Conservation (phyloP, 1,140 invertebrate species). For the Trichonephila clavata region DNA sequence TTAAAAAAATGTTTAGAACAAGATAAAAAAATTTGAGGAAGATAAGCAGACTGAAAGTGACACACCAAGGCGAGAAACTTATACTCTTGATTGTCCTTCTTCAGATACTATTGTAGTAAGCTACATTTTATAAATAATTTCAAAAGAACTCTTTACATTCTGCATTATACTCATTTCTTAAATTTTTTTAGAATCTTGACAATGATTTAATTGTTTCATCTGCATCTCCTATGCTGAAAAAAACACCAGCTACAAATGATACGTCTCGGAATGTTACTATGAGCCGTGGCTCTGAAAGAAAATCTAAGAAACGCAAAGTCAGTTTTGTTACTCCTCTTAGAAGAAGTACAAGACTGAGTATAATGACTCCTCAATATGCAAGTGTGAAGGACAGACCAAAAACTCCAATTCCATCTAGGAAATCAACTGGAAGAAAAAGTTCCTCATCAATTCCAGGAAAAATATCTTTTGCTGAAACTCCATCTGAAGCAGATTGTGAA, state of each 20-base stretch:
- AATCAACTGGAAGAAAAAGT: background rate
- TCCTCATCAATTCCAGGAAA: background rate
- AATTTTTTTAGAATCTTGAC: background rate
- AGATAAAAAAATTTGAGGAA: slow-evolving; percentile 23
- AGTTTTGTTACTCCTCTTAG: slow-evolving; percentile 62
- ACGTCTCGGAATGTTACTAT: slow-evolving; percentile 22
- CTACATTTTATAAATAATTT: background rate
- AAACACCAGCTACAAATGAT: background rate
- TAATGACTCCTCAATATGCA: slow-evolving; percentile 9
- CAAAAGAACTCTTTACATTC: too few species aligned
- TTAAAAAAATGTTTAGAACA: slow-evolving; percentile 9
- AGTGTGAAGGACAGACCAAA: slow-evolving; percentile 64
- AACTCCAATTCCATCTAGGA: slow-evolving; percentile 57
- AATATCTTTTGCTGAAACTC: slow-evolving; percentile 35
- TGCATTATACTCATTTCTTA: too few species aligned
- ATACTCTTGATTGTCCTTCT: slow-evolving; percentile 17
- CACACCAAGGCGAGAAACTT: slow-evolving; percentile 54
- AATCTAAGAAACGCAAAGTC: slow-evolving; percentile 26
- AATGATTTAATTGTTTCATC: slow-evolving; percentile 27
- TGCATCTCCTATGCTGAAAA: slow-evolving; percentile 41
- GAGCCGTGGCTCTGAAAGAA: slow-evolving; percentile 57
- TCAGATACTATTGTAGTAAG: background rate
- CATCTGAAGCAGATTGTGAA: background rate
- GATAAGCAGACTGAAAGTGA: slow-evolving; percentile 18
- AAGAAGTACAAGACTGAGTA: slow-evolving; percentile 18